phyloP scores from a whole-genome alignment of 2,113 vertebrate species.

The Sylvietta virens region DNA sequence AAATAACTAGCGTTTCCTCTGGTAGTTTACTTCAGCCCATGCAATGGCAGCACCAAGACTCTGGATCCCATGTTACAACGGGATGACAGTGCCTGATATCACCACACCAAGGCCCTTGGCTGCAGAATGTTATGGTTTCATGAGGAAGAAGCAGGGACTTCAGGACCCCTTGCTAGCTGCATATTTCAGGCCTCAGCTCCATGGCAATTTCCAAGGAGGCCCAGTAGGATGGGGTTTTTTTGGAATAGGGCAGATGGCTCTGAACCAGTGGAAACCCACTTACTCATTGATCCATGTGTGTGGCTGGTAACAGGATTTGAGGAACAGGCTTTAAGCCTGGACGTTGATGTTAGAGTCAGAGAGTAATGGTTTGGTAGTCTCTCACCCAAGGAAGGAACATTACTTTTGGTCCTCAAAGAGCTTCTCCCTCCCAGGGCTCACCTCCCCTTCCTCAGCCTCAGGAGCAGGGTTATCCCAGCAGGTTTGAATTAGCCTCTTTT shows the following conservation, averaged over 20 bases:
- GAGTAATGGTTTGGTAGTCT: neutral
- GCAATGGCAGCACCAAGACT: neutral
- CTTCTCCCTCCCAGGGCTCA: neutral
- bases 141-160: neutral
- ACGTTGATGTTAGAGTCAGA: neutral
- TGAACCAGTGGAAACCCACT: neutral
- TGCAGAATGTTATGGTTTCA: neutral
- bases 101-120: accelerated
- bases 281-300: accelerated
- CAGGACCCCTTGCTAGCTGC: neutral
- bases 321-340: neutral
- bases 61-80: neutral
- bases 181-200: neutral
- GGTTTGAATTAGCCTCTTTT: neutral
- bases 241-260: neutral
- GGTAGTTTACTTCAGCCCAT: neutral
- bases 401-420: neutral
- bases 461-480: neutral
- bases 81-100: neutral
- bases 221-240: neutral
- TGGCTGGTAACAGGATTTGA: neutral
- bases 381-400: neutral
- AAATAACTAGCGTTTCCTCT: neutral
- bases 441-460: neutral
- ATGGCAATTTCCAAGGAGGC: neutral